Evolutionary conservation across 2,797 vertebrate genomes (phyloP), one percentile per base, ranked within the genome.

Genomic region (Hybognathus amarus): DNA sequence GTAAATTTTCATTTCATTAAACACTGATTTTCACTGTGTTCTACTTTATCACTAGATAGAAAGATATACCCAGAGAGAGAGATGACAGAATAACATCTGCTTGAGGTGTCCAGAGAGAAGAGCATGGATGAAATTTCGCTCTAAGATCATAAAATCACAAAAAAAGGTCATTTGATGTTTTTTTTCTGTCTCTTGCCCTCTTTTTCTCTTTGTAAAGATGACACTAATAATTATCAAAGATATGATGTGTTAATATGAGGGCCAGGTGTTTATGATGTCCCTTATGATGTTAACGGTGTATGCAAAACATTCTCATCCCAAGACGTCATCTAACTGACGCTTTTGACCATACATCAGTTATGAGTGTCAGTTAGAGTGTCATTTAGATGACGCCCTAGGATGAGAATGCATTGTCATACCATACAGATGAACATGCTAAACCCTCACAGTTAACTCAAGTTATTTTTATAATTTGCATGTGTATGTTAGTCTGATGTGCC

Each of bases 91-190:
- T 89, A 90, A 93, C 92, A 90, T 93, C 90, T 92, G 94, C 91
- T 92, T 93, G 90, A 94, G 86, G 93, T 94, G 93, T 90, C 79
- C 82, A 82, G 80, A 85, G 83, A 77, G 83, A 83, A 83, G 70
- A 85, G 82, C 81, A 91, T 90, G 94, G 94, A 94, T 91, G 90
- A 90, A 94, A 93, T 94, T 93, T 95, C 94, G 95, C 96, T 95
- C 94, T 88, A 94, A 95, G 95, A 95, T 45, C 42, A 45, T 93
- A 94, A 95, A 95, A 96, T 93, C 96, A 94, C 95, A 96, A 94
- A 84, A 91, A 91, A 95, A 94, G 96, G 95, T 96, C 95, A 96
- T 95, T 95, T 93, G 92, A 95, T 92, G 88, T 87, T 90, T 95
- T 92, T 59, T 95, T 91, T 94, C 90, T 94, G 91, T 90, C 92